Conservation (phyloP, 2,888 invertebrate genomes). For the Drosophila aldrichi region DNA sequence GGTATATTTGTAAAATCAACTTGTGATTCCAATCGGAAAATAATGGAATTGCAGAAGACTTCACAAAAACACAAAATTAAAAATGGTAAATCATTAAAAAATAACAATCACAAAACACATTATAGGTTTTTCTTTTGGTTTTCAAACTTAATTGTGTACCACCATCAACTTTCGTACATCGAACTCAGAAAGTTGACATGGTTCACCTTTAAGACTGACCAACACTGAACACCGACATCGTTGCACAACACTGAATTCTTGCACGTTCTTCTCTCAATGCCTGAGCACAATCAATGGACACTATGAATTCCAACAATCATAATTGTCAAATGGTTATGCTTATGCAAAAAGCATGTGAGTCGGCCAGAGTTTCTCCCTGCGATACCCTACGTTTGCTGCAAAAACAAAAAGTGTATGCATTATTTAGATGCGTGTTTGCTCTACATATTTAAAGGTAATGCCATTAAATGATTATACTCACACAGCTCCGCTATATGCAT, state of each 20-base stretch:
- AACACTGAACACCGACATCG: not conserved
- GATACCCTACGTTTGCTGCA: conserved; percentile 20
- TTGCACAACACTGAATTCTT: not conserved
- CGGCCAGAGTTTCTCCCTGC: not conserved
- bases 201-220: conserved; percentile 7
- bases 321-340: conserved; percentile 13
- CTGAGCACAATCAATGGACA: conserved; percentile 17
- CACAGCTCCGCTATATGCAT: conserved; percentile 50
- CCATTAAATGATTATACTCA: conserved; percentile 66
- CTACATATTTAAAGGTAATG: conserved; percentile 69
- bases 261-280: not conserved
- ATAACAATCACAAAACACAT: no score
- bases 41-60: conserved; percentile 3
- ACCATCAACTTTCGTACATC: conserved; percentile 8
- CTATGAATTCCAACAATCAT: conserved; percentile 1
- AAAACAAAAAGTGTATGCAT: conserved; percentile 21
- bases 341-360: not conserved
- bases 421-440: conserved; percentile 44
- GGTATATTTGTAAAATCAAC: conserved; percentile 1
- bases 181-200: conserved; percentile 1
- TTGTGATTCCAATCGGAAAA: not conserved
- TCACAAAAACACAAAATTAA: not conserved
- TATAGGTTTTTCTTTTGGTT: not conserved
- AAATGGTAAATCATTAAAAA: not conserved
- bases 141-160: conserved; percentile 4